These are phyloP conservation scores for Gisinianus flammeolus DNA, from an alignment of 2,888 invertebrate species.

Conservation along the genomic window DNA sequence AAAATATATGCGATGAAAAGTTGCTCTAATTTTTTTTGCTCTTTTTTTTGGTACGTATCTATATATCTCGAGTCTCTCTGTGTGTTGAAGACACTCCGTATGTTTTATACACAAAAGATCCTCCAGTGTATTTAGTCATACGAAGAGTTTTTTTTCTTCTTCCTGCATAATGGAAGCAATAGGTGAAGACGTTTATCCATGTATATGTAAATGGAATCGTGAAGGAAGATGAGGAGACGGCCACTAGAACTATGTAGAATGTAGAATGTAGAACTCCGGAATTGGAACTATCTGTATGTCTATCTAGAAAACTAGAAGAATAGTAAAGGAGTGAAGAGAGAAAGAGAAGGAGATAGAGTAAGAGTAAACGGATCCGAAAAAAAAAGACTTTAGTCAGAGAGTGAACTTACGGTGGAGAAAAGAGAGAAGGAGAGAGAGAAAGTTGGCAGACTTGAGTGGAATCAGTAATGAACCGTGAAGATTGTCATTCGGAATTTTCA, in stretches of 20 bases:
- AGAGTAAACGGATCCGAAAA: background rate
- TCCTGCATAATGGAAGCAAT: too few relatives aligned
- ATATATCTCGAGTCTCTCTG: too few relatives aligned
- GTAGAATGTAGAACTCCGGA: background rate
- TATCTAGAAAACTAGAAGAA: background rate
- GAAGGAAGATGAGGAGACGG: background rate
- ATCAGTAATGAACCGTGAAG: conserved; percentile 47
- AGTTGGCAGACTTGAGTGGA: conserved; percentile 45
- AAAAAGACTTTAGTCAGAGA: background rate
- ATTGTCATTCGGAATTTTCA: conserved; percentile 24
- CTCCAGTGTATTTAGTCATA: too few relatives aligned
- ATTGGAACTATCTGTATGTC: too few relatives aligned
- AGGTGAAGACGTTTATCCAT: background rate
- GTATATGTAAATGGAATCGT: conserved; percentile 1
- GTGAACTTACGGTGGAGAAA: background rate
- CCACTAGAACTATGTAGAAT: background rate
- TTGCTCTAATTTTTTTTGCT: background rate
- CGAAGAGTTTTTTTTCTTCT: too few relatives aligned
- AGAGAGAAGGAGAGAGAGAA: background rate
- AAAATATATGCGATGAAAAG: background rate
- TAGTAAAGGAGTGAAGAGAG: background rate
- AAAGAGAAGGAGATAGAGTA: background rate
- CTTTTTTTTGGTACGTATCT: too few relatives aligned
- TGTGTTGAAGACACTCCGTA: too few relatives aligned
- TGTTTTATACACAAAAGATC: too few relatives aligned